Base-by-base conservation (phyloP, 2,113 vertebrate genomes). In the Pseudorhombus dupliciocellatus region DNA sequence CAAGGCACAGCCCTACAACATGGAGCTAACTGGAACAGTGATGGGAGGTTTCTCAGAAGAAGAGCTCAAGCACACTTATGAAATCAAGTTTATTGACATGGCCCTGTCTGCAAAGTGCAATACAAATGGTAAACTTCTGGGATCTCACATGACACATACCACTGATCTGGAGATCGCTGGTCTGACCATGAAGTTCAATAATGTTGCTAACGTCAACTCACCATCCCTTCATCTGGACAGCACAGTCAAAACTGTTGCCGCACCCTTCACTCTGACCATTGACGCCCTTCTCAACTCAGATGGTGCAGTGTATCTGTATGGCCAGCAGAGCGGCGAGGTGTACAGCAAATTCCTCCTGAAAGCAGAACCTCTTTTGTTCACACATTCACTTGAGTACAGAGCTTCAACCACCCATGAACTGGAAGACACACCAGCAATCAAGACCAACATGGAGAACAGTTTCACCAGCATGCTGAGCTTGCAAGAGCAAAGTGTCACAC, bases 301-400 rank as follows among this genome's bases (percentile, higher is more conserved):
- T 1, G 95, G 95, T 59, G 92, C 71, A 51, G 57, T 95, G 37
- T 15, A 75, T 80, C 67, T 93, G 59, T 90, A 88, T 82, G 96
- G 96, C 75, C 84, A 92, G 0, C 96, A 98, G 28, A 93, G 84
- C 0, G 96, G 95, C 2, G 92, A 95, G 25, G 66, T 98, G 0
- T 97, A 96, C 65, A 97, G 94, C 90, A 96, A 96, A 85, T 91
- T 97, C 75, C 89, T 96, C 22, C 75, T 98, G 71, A 96, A 95
- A 88, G 95, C 93, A 30, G 94, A 96, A 66, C 95, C 96, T 21
- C 83, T 95, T 71, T 77, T 93, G 73, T 90, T 96, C 54, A 93
- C 91, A 7, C 90, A 96, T 30, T 94, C 94, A 68, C 93, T 98
- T 82, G 94, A 96, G 64, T 95, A 91, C 89, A 94, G 93, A 91